Evolutionary conservation across 2,888 invertebrate species (phyloP).

Genomic region (Germaria angustata): DNA sequence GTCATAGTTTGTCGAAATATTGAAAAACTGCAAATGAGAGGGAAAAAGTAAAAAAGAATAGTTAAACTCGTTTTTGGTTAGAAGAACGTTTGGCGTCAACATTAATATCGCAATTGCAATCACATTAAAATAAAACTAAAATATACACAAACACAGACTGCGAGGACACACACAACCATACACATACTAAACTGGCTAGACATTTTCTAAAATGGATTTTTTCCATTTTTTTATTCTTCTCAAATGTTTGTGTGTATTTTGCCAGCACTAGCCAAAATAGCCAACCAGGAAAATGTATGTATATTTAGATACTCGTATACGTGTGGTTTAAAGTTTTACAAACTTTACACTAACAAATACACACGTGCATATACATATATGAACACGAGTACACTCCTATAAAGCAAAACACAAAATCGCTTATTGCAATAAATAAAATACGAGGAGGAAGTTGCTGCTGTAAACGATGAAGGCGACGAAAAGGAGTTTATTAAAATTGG

Average conservation of each 20-base stretch:
- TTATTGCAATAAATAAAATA: not conserved
- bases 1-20: constrained; percentile 36
- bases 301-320: constrained; percentile 38
- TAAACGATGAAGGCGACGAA: constrained; percentile 22
- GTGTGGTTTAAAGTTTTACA: constrained; percentile 49
- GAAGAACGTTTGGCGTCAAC: constrained; percentile 58
- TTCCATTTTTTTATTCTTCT: too few species aligned
- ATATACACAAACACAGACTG: constrained; percentile 12
- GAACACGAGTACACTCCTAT: not conserved
- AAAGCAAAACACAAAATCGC: too few species aligned
- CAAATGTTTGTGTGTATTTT: constrained; percentile 29
- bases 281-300: constrained; percentile 33
- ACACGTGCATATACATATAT: not conserved
- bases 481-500: constrained; percentile 60
- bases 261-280: constrained; percentile 57
- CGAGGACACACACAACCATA: not conserved
- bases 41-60: constrained; percentile 18
- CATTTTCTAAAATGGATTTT: constrained; percentile 36
- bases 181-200: constrained; percentile 34
- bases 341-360: constrained; percentile 6
- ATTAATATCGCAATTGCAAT: constrained; percentile 73
- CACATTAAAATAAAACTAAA: constrained; percentile 71
- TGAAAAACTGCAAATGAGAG: constrained; percentile 14
- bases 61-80: constrained; percentile 52
- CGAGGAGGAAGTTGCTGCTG: not conserved